These are phyloP conservation scores for Helicoverpa assulta DNA, from an alignment of 2,888 invertebrate species.

Conservation along the genomic window DNA sequence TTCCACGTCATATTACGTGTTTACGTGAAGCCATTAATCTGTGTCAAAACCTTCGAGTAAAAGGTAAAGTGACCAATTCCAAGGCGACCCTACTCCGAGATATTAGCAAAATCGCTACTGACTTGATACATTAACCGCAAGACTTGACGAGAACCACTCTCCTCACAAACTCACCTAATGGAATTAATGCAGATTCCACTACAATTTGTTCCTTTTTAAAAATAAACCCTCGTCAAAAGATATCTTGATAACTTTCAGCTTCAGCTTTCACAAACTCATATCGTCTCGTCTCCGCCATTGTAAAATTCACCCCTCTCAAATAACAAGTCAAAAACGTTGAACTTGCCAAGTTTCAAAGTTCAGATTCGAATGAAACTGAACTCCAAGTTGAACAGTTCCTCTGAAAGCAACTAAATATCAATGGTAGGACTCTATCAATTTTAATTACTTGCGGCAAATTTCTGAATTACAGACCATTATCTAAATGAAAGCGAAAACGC, in stretches of 20 bases:
- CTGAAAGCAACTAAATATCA: constrained; percentile 70
- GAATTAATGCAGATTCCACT: constrained; percentile 47
- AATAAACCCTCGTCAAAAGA: constrained; percentile 44
- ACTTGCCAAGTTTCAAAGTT: constrained; percentile 47
- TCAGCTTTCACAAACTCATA: constrained; percentile 47
- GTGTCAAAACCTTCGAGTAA: constrained; percentile 73
- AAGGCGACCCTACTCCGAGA: constrained; percentile 76
- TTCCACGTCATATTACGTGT: constrained; percentile 71
- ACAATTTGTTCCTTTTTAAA: constrained; percentile 40
- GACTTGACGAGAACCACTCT: constrained; percentile 63
- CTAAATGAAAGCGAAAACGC: constrained; percentile 77
- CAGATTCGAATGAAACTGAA: constrained; percentile 47
- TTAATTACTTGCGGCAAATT: constrained; percentile 79
- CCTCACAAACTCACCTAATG: constrained; percentile 40
- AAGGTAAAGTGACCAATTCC: constrained; percentile 76
- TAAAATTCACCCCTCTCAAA: constrained; percentile 51
- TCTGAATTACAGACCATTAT: constrained; percentile 77
- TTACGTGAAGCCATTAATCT: constrained; percentile 79
- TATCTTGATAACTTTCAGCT: constrained; percentile 43
- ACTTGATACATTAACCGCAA: constrained; percentile 79
- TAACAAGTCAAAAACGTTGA: constrained; percentile 53
- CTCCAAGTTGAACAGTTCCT: constrained; percentile 44
- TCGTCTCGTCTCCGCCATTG: constrained; percentile 41
- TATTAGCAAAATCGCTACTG: constrained; percentile 80
- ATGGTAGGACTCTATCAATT: constrained; percentile 76